Evolutionary conservation across 1,140 invertebrate species (phyloP).

Genomic region (Phymorhynchus buccinoides): DNA sequence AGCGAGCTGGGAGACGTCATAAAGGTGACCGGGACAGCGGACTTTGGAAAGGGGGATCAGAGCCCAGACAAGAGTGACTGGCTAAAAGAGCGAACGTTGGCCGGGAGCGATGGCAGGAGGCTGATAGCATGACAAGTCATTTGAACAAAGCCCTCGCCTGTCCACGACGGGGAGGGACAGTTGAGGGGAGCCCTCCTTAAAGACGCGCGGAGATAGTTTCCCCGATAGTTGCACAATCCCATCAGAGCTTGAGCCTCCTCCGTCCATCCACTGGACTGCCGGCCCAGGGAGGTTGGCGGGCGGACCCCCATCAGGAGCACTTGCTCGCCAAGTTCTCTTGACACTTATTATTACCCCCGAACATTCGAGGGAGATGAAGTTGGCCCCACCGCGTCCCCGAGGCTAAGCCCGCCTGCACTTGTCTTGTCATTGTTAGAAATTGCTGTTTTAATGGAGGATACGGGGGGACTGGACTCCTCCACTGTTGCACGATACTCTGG

Average conservation of each 20-base stretch:
- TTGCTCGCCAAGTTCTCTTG: constrained; percentile 36
- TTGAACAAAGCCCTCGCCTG: constrained; percentile 26
- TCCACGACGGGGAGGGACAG: neutral
- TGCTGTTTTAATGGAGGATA: constrained; percentile 40
- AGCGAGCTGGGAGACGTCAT: neutral
- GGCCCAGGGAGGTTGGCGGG: neutral
- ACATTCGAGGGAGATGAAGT: constrained; percentile 14
- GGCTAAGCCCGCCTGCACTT: constrained; percentile 35
- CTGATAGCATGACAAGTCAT: constrained; percentile 32
- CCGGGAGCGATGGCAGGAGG: neutral
- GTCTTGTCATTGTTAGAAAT: constrained; percentile 43
- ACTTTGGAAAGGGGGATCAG: neutral
- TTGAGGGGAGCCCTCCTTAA: neutral
- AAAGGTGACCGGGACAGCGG: constrained; percentile 10
- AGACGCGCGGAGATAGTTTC: neutral
- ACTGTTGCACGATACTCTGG: constrained; percentile 31
- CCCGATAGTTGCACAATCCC: constrained; percentile 22
- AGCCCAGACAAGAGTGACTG: constrained; percentile 22
- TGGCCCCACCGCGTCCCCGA: constrained; percentile 23
- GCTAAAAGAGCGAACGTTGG: constrained; percentile 9
- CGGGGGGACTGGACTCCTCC: constrained; percentile 21
- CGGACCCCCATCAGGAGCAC: neutral
- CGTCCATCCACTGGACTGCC: constrained; percentile 6
- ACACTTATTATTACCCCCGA: constrained; percentile 35
- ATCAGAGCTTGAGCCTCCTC: constrained; percentile 13